Evolutionary conservation across 2,797 vertebrate genomes (phyloP).

Genomic region (Smutsia gigantea): DNA sequence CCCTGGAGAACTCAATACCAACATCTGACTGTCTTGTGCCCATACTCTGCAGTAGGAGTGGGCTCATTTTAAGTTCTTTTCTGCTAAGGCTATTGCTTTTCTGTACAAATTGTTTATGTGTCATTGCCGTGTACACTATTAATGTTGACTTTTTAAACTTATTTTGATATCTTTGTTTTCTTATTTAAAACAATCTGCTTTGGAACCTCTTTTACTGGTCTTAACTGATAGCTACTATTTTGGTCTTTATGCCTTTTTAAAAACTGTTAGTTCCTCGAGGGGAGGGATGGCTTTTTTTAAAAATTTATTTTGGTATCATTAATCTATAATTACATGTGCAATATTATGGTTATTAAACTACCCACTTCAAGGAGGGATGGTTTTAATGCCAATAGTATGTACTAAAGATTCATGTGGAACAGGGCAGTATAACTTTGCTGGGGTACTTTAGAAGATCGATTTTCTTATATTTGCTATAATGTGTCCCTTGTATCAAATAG

Average conservation of each 20-base stretch:
- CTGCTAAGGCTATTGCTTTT: neutral
- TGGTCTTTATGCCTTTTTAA: conserved; percentile 5
- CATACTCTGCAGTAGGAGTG: neutral
- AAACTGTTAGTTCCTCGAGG: conserved; percentile 4
- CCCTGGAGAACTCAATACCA: neutral
- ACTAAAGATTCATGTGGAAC: neutral
- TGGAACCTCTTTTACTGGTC: neutral
- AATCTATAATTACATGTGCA: too few species aligned
- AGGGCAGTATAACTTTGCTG: neutral
- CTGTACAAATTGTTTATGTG: neutral
- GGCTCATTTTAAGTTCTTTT: conserved; percentile 16
- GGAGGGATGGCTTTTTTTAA: neutral
- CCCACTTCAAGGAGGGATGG: neutral
- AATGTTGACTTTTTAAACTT: neutral
- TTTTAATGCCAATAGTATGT: neutral
- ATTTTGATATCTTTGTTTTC: neutral
- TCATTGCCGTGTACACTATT: neutral
- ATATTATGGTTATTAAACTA: too few species aligned
- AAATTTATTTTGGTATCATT: too few species aligned
- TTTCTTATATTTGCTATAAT: neutral
- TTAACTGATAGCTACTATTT: neutral
- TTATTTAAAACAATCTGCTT: neutral
- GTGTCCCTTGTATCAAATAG: neutral
- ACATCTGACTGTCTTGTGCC: neutral
- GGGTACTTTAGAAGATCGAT: neutral